Base-by-base conservation (phyloP, 2,888 invertebrate genomes). In the Subacronicta megacephala region DNA sequence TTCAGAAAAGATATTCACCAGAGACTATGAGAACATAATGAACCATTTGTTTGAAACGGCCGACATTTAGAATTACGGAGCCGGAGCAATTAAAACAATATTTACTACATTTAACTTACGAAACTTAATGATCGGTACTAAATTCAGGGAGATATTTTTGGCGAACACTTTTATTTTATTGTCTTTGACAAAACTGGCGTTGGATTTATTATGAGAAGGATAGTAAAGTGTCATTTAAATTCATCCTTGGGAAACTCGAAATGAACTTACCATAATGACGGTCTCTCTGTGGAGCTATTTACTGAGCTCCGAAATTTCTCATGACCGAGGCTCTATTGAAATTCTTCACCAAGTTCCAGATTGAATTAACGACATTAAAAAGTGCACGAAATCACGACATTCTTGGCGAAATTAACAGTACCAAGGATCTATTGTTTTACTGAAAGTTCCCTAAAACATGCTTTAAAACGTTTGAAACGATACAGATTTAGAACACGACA, bases 321-420 rank as follows among this genome's bases (percentile, higher is more conserved):
- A 85, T 83, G 83, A 78, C 82, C 75, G 73, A 82, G 82, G 78
- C 81, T 74, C 78, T 75, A 79, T 79, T 81, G 81, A 81, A 83
- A 90, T 89, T 89, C 88, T 84, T 87, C 55, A 83, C 80, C 71
- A 83, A 85, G 76, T 80, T 83, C 80, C 78, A 82, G 82, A 88
- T 87, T 85, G 80, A 87, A 89, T 86, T 86, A 88, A 88, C 78
- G 85, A 85, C 84, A 83, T 81, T 80, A 85, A 90, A 90, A 90
- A 91, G 86, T 83, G 82, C 82, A 86, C 75, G 72, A 75, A 80
- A 81, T 84, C 84, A 86, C 78, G 83, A 73, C 80, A 84, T 84
- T 83, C 78, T 81, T 74, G 80, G 79, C 80, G 78, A 84, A 88
- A 89, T 87, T 87, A 90, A 87, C 87, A 79, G 83, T 82, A 82